Percentiles rank a stretch among this genome's conserved stretches.
phyloP scores from a whole-genome alignment of 2,888 invertebrate genomes.

The Drosophila siamana region DNA sequence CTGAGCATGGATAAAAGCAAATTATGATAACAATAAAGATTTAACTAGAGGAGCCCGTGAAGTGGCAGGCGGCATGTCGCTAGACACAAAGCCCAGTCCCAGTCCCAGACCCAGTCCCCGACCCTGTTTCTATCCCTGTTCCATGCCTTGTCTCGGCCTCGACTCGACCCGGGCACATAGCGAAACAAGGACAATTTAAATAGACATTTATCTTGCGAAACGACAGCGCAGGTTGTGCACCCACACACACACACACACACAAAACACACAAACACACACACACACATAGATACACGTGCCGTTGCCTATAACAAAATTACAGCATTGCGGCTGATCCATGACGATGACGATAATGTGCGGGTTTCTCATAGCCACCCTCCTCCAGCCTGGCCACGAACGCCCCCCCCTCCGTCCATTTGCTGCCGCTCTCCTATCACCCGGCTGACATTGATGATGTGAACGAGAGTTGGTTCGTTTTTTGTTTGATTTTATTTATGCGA shows the following conservation, averaged over 20 bases:
- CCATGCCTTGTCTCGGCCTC: not conserved
- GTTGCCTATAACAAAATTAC: slow-evolving; percentile 76
- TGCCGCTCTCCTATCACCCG: slow-evolving; percentile 1
- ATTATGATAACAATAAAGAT: slow-evolving; percentile 82
- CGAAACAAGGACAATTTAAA: slow-evolving; percentile 78
- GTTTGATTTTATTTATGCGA: slow-evolving; percentile 77
- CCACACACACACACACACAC: slow-evolving; percentile 37
- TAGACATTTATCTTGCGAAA: slow-evolving; percentile 77
- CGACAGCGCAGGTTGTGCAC: slow-evolving; percentile 70
- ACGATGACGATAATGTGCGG: slow-evolving; percentile 71
- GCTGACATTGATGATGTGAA: slow-evolving; percentile 58
- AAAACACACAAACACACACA: too few relatives aligned
- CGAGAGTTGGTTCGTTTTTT: slow-evolving; percentile 57
- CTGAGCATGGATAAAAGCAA: slow-evolving; percentile 79
- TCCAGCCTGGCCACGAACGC: too few relatives aligned
- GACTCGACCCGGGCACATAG: slow-evolving; percentile 49
- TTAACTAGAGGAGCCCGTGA: slow-evolving; percentile 75
- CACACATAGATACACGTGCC: slow-evolving; percentile 44
- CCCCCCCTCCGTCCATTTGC: not conserved
- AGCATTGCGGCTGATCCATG: slow-evolving; percentile 77
- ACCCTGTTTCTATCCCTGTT: not conserved
- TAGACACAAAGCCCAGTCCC: slow-evolving; percentile 57
- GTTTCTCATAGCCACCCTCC: slow-evolving; percentile 39
- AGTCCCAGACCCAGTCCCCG: not conserved
- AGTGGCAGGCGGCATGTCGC: slow-evolving; percentile 74